phyloP scores from a whole-genome alignment of 1,140 invertebrate genomes.

The Drosophila subpulchrella region DNA sequence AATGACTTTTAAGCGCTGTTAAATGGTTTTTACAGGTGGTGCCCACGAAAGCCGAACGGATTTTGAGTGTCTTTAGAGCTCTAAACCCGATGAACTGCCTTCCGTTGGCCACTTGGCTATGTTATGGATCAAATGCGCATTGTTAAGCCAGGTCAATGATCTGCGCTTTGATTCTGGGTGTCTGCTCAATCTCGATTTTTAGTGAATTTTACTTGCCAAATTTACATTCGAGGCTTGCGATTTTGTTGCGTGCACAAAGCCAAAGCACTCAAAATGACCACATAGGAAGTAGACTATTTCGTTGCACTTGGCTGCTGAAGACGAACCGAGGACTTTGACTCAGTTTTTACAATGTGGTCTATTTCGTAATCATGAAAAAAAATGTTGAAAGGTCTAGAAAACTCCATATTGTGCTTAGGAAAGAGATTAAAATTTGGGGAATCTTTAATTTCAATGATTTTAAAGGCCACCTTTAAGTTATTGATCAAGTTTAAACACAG shows the following conservation, averaged over 20 bases:
- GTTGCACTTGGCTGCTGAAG: constrained; percentile 55
- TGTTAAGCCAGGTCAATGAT: constrained; percentile 21
- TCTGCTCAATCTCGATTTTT: neutral
- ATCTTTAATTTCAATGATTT: no score
- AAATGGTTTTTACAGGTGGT: constrained; percentile 58
- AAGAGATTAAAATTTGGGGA: neutral
- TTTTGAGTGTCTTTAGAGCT: constrained; percentile 46
- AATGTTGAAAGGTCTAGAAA: constrained; percentile 28
- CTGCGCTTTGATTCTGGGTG: constrained; percentile 11
- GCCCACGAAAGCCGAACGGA: constrained; percentile 52
- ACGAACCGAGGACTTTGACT: constrained; percentile 52
- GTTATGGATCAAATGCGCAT: constrained; percentile 8
- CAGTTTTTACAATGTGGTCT: constrained; percentile 18
- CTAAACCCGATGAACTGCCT: constrained; percentile 36
- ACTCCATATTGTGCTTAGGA: neutral
- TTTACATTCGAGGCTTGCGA: constrained; percentile 4
- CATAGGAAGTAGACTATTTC: constrained; percentile 38
- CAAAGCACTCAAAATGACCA: constrained; percentile 18
- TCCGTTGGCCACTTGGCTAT: neutral
- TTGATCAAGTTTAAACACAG: no score
- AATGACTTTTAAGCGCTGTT: constrained; percentile 60
- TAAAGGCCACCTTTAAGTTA: no score
- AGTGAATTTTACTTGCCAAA: constrained; percentile 3
- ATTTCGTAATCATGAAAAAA: constrained; percentile 33
- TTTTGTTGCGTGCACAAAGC: constrained; percentile 39